Conservation (phyloP, 2,888 invertebrate genomes). For the Lithosia quadra region DNA sequence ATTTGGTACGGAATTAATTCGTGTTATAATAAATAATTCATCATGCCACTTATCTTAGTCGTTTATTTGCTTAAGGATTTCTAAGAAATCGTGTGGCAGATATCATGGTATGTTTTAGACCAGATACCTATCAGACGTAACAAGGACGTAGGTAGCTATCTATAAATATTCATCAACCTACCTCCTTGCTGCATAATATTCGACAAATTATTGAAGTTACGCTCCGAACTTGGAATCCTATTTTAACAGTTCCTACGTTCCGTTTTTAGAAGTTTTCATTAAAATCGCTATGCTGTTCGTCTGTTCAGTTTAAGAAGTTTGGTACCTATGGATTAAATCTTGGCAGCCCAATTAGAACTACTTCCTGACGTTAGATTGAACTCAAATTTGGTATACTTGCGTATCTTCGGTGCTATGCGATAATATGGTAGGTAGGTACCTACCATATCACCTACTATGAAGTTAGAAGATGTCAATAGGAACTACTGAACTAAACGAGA, state of each 20-base stretch:
- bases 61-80: conserved; percentile 6
- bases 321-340: too few species aligned
- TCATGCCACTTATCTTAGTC: conserved; percentile 6
- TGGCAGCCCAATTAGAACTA: too few species aligned
- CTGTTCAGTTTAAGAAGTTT: too few species aligned
- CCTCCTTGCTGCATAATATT: neutral
- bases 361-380: too few species aligned
- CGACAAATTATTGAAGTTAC: neutral
- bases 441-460: too few species aligned
- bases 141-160: neutral
- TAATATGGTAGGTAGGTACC: too few species aligned
- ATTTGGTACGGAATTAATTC: conserved; percentile 3
- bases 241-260: neutral
- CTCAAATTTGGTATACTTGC: too few species aligned
- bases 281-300: too few species aligned
- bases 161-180: neutral
- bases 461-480: too few species aligned
- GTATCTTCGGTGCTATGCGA: too few species aligned
- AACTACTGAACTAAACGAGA: too few species aligned
- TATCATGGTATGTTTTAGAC: neutral
- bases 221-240: neutral
- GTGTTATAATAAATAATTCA: conserved; percentile 10
- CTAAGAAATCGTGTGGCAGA: conserved; percentile 3
- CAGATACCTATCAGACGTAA: neutral
- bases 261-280: too few species aligned